phyloP scores from a whole-genome alignment of 2,113 vertebrate genomes.

The Chloropsis hardwickii region DNA sequence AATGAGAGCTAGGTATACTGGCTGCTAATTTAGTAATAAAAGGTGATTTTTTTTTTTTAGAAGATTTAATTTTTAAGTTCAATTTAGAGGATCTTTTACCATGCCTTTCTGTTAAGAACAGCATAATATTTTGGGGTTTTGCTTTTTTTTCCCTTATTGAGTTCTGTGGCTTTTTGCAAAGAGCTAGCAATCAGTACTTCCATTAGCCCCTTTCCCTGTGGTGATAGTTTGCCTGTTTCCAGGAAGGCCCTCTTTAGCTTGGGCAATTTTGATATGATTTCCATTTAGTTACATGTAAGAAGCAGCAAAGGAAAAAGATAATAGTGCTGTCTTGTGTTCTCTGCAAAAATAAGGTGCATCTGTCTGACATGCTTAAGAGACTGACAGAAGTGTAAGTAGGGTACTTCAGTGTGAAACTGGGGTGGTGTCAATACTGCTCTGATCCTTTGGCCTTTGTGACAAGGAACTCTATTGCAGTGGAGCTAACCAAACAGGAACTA shows the following conservation, averaged over 20 bases:
- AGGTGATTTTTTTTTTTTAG: not conserved
- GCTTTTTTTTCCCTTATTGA: not conserved
- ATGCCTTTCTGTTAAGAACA: not conserved
- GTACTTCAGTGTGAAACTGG: not conserved
- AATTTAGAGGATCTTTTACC: not conserved
- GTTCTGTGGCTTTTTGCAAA: not conserved
- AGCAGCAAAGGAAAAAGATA: not conserved
- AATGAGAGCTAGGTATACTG: not conserved
- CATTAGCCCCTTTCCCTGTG: not conserved
- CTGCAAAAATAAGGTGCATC: not conserved
- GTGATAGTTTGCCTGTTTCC: not conserved
- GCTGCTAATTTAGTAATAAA: not conserved
- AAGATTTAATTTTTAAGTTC: not conserved
- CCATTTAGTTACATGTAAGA: not conserved
- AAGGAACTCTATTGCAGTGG: not conserved
- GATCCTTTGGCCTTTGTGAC: not conserved
- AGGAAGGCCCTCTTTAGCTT: not conserved
- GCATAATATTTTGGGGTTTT: not conserved
- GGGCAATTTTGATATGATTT: not conserved
- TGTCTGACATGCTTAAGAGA: not conserved
- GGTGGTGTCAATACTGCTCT: rapidly evolving
- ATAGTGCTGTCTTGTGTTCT: not conserved
- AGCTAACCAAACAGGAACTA: not conserved
- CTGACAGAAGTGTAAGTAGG: not conserved
- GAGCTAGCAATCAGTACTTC: not conserved